phyloP scores from a whole-genome alignment of 2,113 vertebrate species.

The Fregata magnificens region DNA sequence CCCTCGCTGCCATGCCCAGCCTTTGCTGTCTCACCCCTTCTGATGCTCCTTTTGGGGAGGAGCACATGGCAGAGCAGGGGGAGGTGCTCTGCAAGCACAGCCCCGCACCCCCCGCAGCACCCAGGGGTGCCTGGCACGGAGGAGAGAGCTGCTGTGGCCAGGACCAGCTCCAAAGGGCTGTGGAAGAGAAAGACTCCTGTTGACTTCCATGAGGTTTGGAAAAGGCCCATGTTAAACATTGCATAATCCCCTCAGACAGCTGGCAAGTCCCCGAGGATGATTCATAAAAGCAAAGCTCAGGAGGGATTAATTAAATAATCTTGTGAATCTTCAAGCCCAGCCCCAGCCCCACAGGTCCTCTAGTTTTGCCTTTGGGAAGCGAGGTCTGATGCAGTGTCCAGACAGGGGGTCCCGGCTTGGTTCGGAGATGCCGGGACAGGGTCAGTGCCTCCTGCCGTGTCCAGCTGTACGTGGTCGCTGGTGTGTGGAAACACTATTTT shows the following conservation, averaged over 20 bases:
- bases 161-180: neutral
- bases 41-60: neutral
- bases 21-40: neutral
- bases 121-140: neutral
- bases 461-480: rapidly evolving
- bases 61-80: neutral
- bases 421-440: neutral
- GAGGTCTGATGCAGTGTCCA: neutral
- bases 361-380: neutral
- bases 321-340: neutral
- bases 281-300: neutral
- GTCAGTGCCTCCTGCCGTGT: rapidly evolving
- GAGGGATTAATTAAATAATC: conserved; percentile 32
- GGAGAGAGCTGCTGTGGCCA: neutral
- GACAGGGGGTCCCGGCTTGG: neutral
- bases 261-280: conserved; percentile 34
- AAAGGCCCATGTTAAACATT: conserved; percentile 54
- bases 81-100: neutral
- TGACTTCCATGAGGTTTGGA: conserved; percentile 48
- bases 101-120: neutral
- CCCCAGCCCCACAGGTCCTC: neutral
- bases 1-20: rapidly evolving
- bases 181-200: conserved; percentile 24
- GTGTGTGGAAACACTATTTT: rapidly evolving
- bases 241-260: conserved; percentile 43